Conservation (phyloP, 2,113 vertebrate genomes). For the Tringa solitaria region DNA sequence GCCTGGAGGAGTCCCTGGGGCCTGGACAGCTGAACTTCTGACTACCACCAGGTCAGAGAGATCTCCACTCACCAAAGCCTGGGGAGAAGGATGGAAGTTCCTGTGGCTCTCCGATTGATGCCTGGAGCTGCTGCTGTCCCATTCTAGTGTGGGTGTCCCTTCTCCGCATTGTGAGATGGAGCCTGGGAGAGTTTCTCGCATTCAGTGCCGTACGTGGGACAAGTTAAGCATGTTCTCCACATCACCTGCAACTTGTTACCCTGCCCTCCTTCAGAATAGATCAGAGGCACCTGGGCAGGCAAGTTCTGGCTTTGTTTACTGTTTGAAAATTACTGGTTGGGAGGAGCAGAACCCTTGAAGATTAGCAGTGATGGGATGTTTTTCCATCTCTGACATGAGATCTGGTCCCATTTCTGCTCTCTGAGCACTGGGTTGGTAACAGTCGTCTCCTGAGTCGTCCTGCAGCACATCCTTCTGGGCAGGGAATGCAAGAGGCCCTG, state of each 20-base stretch:
- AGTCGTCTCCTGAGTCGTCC: not conserved
- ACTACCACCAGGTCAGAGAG: slow-evolving; percentile 42
- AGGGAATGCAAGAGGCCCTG: not conserved
- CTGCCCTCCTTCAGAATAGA: slow-evolving; percentile 43
- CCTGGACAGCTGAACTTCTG: slow-evolving; percentile 73
- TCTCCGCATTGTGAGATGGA: slow-evolving; percentile 30
- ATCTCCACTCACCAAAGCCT: slow-evolving; percentile 33
- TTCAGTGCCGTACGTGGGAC: not conserved
- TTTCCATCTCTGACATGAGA: not conserved
- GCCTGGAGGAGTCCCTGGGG: slow-evolving; percentile 60
- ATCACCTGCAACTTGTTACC: not conserved
- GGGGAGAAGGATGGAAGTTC: slow-evolving; percentile 18
- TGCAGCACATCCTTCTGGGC: not conserved
- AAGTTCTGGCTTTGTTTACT: slow-evolving; percentile 53
- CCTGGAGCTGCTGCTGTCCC: slow-evolving; percentile 46
- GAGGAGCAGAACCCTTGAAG: not conserved
- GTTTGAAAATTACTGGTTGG: slow-evolving; percentile 32
- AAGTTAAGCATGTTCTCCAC: slow-evolving; percentile 44
- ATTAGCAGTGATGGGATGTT: not conserved
- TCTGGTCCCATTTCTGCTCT: not conserved
- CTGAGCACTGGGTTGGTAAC: not conserved
- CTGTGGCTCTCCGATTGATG: not conserved
- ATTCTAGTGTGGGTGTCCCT: not conserved
- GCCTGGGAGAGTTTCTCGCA: not conserved
- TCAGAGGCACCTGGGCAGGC: slow-evolving; percentile 26